These are phyloP conservation scores for Fulica atra DNA, from an alignment of 2,113 vertebrate species.

Conservation along the genomic window DNA sequence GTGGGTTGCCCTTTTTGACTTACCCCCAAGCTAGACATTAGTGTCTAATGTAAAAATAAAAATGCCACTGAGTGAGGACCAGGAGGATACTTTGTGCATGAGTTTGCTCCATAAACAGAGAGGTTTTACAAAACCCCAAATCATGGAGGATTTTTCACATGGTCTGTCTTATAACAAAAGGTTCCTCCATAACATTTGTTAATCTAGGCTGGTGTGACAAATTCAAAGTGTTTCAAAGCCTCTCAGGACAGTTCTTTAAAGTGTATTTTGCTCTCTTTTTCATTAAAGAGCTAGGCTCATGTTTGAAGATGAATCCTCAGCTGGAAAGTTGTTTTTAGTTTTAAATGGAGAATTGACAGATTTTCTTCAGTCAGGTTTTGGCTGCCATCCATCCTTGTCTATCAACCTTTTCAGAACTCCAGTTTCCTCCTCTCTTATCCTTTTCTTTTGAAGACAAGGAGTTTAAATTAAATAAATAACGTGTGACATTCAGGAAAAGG, in stretches of 20 bases:
- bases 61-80: not conserved
- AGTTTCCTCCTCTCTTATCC: not conserved
- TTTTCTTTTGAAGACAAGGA: slow-evolving; percentile 3
- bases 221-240: slow-evolving; percentile 16
- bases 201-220: not conserved
- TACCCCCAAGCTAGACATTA: not conserved
- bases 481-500: slow-evolving; percentile 21
- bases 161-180: not conserved
- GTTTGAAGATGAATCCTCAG: slow-evolving; percentile 55
- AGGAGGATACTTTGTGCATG: not conserved
- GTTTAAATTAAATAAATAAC: slow-evolving; percentile 42
- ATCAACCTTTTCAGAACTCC: slow-evolving; percentile 14
- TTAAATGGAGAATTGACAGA: slow-evolving; percentile 33
- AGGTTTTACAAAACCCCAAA: not conserved
- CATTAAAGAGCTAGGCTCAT: slow-evolving; percentile 9
- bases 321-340: slow-evolving; percentile 43
- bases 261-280: slow-evolving; percentile 12
- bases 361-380: slow-evolving; percentile 29
- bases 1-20: not conserved
- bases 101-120: not conserved
- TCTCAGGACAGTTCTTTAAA: slow-evolving; percentile 55
- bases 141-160: not conserved
- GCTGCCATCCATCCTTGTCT: slow-evolving; percentile 12
- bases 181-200: not conserved
- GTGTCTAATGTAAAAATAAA: not conserved